Evolutionary conservation across 2,888 invertebrate genomes (phyloP).

Genomic region (Rapana venosa): DNA sequence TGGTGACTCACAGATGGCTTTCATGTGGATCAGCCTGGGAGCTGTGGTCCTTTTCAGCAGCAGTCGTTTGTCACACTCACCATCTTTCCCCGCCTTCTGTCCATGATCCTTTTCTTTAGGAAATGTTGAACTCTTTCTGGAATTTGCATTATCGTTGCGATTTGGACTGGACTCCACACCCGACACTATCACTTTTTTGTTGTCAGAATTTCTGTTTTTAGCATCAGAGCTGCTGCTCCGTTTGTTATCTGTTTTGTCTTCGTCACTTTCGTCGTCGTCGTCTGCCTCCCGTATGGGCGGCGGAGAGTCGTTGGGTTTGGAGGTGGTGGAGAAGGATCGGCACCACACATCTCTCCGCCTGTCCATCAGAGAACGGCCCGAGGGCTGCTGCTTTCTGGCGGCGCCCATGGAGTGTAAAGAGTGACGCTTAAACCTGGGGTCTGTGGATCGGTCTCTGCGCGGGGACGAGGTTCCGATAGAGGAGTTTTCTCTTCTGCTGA

Average conservation of each 20-base stretch:
- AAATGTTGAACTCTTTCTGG: background rate
- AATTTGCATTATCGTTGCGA: background rate
- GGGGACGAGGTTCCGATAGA: conserved; percentile 12
- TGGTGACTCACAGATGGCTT: conserved; percentile 18
- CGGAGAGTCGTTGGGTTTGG: background rate
- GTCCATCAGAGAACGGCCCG: conserved; percentile 12
- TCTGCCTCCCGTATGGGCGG: background rate
- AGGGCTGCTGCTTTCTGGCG: background rate
- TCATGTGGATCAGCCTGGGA: conserved; percentile 32
- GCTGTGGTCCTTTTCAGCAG: conserved; percentile 12
- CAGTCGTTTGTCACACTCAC: background rate
- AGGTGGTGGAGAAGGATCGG: background rate
- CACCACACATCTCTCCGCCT: conserved; percentile 29
- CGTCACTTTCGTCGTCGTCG: background rate
- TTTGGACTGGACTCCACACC: background rate
- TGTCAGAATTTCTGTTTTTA: background rate
- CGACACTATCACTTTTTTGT: background rate
- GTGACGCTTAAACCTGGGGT: background rate
- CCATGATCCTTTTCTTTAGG: background rate
- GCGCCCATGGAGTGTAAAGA: background rate
- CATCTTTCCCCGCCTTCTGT: background rate
- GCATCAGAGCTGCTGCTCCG: background rate
- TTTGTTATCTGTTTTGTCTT: background rate
- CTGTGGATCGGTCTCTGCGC: background rate
- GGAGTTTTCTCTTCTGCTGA: conserved; percentile 17